Base-by-base conservation (phyloP, 1,140 invertebrate species). In the Oryctes rhinoceros region DNA sequence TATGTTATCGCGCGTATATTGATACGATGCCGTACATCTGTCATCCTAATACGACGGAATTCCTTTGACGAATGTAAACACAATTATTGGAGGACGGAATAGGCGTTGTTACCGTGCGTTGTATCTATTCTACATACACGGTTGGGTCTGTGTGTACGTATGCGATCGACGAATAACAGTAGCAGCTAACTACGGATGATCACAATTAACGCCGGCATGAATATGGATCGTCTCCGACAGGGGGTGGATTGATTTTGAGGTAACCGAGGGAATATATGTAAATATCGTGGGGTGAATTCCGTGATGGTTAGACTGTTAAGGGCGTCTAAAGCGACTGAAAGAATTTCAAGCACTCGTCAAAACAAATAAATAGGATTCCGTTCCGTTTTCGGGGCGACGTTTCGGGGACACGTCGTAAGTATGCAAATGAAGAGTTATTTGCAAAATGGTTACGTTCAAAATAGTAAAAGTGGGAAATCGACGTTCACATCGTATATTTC, bases 101-200 rank as follows among this genome's bases (percentile, higher is more conserved):
- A 15, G 11, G 4, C 18, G 18, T 7, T 15, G n/a, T 15, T 59
- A 18, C 49, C 7, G 49, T n/a, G 10, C 49, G 11, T 30, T 30
- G 24, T 30, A 30, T 0, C 24, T 30, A 30, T 30, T 30, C 24
- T 30, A 30, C 24, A 30, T 30, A 30, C 24, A 44, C 39, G 39
- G 39, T 44, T 44, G 39, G 15, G 18, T n/a, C 13, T 15, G 53
- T n/a, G 53, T 59, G 49, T 53, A 53, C 15, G 53, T 18, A 59
- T 18, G n/a, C 53, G 49, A 53, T 11, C 49, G 15, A 59, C 53
- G 53, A 59, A 59, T 15, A 59, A n/a, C 18, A 59, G 15, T 18
- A 59, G n/a, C 53, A 18, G 53, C 15, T 59, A 59, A 59, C 53
- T 59, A 59, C 53, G 18, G 53, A 59, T 59, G 53, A 59, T 59